Evolutionary conservation across 1,140 invertebrate species (phyloP), one percentile per base, ranked within the genome.

Genomic region (Macrotrachela quadricornifera): DNA sequence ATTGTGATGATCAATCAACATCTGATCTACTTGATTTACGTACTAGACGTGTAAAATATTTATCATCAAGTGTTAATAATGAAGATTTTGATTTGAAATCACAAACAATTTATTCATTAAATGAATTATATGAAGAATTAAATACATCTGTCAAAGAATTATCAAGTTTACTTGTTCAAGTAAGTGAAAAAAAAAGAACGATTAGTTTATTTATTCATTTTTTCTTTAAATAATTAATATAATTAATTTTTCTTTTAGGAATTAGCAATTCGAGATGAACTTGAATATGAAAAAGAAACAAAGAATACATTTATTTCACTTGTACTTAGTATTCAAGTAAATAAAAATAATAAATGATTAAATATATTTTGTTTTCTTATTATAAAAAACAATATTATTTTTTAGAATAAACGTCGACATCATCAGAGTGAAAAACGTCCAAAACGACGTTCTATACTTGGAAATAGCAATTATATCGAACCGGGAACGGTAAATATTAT

Each of bases 301-400:
- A 96, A 96, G 70, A 97, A 97, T 70, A 87, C 87, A 51, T 99
- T 99, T 71, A 97, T 99, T 60, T 95, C 91, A 0, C 71, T 96
- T 54, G 74, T 97, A 54, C 74, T 96, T 43, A 85, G 83, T 39
- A 86, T 99, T 45, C 91, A 97, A 74, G 18, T 21, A 11, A 18
- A 18, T 4, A n/a, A n/a, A n/a, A n/a, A n/a, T n/a, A n/a, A n/a
- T n/a, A 4, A 15, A 18, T 44, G n/a, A 30, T 18, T 9, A 92
- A 91, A 70, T 9, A 4, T 18, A 9, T 15, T 18, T 44, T 2
- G 2, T 44, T n/a, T 18, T 44, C 42, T 12, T 12, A 44, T 44
- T 44, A 18, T 3, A 15, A 6, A 15, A 44, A 44, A 44, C 2
- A 44, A 44, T 4, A 2, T 8, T 30, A 2, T 30, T 13, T 41